Base-by-base conservation (phyloP, 2,113 vertebrate species). In the Ancistrus triradiatus region DNA sequence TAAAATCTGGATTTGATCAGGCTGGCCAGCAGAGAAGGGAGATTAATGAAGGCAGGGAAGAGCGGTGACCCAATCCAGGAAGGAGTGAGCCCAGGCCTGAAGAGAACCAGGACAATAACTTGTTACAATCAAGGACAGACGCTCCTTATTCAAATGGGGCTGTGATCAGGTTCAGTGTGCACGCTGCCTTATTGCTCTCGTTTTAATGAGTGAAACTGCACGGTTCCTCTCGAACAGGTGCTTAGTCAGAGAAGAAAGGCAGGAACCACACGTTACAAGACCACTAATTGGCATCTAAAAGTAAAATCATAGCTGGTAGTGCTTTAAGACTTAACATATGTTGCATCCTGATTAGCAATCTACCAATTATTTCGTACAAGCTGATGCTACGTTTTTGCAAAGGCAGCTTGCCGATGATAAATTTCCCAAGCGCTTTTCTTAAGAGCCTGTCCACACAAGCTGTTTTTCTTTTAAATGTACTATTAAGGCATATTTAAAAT, bases 1-100 rank as follows among this genome's bases (percentile, higher is more conserved):
- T 72, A 69, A 77, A 77, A 72, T 69, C 53, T 59, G 47, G 66
- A 72, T 63, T 69, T 69, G 65, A 70, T 72, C 58, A 66, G 33
- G 56, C 58, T 66, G 58, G 33, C 62, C 48, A 22, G 38, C 38
- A 59, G 49, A 67, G 38, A 27, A 48, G 33, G 50, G 65, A 70
- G 56, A 72, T 69, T 63, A 63, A 77, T 63, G 62, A 67, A 42
- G 71, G 56, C 58, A 52, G 38, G 33, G 22, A 22, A 11, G 33
- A 31, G 15, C 13, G 17, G 22, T 67, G 60, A 68, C 42, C 57
- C 35, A 10, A 48, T 53, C 31, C 52, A 63, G 58, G 57, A 43
- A 51, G 50, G 40, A 59, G 35, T 24, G 28, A 65, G 62, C 21
- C 46, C 38, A 55, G 37, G 44, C 35, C 28, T 19, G 40, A 10